phyloP scores from a whole-genome alignment of 2,888 invertebrate species.

The Agrotis segetum region DNA sequence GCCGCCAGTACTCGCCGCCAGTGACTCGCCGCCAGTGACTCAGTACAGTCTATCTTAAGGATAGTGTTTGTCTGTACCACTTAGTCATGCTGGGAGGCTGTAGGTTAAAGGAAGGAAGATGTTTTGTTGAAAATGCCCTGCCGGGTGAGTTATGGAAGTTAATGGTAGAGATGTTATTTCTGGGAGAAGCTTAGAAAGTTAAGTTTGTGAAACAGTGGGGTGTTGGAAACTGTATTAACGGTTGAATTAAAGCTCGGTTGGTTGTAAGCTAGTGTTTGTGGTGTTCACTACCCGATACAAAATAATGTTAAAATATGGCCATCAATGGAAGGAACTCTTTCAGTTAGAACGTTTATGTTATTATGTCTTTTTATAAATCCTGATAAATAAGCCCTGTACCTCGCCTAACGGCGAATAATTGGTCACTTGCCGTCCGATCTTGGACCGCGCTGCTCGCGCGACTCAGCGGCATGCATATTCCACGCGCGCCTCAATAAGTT shows the following conservation, averaged over 20 bases:
- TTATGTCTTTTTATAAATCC: no score
- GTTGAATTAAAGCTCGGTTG: not conserved
- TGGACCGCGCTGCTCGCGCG: no score
- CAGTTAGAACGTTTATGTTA: no score
- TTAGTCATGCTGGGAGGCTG: slow-evolving; percentile 47
- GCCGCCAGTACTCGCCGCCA: slow-evolving; percentile 13
- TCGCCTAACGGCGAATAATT: no score
- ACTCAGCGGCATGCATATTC: no score
- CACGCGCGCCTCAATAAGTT: no score
- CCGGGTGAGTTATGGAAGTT: slow-evolving; percentile 15
- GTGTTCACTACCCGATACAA: no score
- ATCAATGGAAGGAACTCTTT: no score
- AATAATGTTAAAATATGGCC: no score
- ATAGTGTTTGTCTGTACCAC: slow-evolving; percentile 47
- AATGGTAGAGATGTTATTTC: not conserved
- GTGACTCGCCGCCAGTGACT: slow-evolving; percentile 54
- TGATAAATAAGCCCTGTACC: no score
- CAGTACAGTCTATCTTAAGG: slow-evolving; percentile 52
- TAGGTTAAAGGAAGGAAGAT: slow-evolving; percentile 23
- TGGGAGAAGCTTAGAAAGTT: not conserved
- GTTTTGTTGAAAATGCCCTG: not conserved
- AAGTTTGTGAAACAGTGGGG: not conserved
- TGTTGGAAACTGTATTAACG: not conserved
- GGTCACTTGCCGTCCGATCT: no score
- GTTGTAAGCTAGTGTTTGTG: not conserved